Evolutionary conservation across 2,797 vertebrate species (phyloP), one percentile per base, ranked within the genome.

Genomic region (Mormyrops attenuatus): DNA sequence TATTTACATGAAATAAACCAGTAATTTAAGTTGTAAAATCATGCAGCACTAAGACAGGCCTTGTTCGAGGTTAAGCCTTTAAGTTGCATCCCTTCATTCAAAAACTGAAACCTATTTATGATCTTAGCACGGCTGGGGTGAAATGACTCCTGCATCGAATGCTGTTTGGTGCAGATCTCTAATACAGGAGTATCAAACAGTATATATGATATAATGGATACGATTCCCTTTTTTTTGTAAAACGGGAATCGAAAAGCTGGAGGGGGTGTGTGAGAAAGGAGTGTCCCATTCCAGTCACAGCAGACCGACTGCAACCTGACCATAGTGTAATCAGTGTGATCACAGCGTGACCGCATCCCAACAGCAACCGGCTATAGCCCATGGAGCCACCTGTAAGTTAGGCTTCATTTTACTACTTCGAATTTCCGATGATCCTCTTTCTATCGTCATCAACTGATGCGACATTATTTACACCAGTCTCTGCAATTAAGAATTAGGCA

Each of bases 241-340:
- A 44, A 41, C 41, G 17, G 5, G 41, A 80, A 44, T 41, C 20
- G 73, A 47, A 47, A 80, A 47, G 73, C 38, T 80, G 38, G 73
- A 80, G 73, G 73, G 6, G 66, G 66, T 38, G 30, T 38, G 73
- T n/a, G 73, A 47, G 17, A n/a, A 80, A 80, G 73, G 73, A 20
- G 41, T 47, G 73, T 80, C 41, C 73, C 38, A 44, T 80, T 80
- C 73, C 73, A 80, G 20, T 80, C 15, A 80, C 73, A 80, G 20
- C 73, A 80, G 73, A 80, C 34, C 73, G 38, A 80, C 73, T 80
- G 73, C 41, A 80, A n/a, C 73, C 41, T 80, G 38, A 80, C 73
- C 73, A 47, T 80, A 80, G 73, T 20, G 73, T 20, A n/a, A 3
- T 13, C 73, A 3, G 73, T 73, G 30, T 73, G 66, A 73, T 73